Evolutionary conservation across 2,797 vertebrate genomes (phyloP), one percentile per base, ranked within the genome.

Genomic region (Leuciscus waleckii): DNA sequence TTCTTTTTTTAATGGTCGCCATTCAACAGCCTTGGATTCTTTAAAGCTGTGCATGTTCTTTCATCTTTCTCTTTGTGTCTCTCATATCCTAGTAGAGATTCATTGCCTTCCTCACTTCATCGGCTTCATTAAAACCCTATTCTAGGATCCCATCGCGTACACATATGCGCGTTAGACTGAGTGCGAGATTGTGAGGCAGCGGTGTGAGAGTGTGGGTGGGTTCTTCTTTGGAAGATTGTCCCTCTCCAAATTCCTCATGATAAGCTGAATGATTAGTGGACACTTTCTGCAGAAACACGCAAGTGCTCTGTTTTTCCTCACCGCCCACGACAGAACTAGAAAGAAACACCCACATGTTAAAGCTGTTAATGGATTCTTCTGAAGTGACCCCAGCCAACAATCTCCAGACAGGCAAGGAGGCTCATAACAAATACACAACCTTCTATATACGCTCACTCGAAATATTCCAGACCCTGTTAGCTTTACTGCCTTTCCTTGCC

Each of bases 211-310:
- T 81, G 86, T 86, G 86, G 81, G 83, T 61, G 76, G 68, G 32
- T 79, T 84, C 49, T 19, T 69, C 65, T 85, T 58, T 78, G 78
- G 81, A 82, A 81, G 81, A 86, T 29, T 71, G 29, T 56, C 56
- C 46, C 73, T 85, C 81, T 87, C 68, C 78, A 81, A 80, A 87
- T 79, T 51, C 67, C 80, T 79, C 78, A 58, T 81, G 73, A 81
- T 87, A 86, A 85, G 65, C 77, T 51, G 76, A 83, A 81, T 87
- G 84, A 86, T 87, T 89, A 86, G 81, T 85, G 39, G 69, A 87
- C 81, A 84, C 69, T 81, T 65, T 79, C 41, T 67, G 58, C 35
- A 41, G 41, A 81, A 86, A 84, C 71, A 88, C 10, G 2, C 35
- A 21, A 49, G 63, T 13, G 7, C 37, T 84, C 82, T 84, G 82